Conservation (phyloP, 2,797 vertebrate genomes). For the Syndactyla subalaris region DNA sequence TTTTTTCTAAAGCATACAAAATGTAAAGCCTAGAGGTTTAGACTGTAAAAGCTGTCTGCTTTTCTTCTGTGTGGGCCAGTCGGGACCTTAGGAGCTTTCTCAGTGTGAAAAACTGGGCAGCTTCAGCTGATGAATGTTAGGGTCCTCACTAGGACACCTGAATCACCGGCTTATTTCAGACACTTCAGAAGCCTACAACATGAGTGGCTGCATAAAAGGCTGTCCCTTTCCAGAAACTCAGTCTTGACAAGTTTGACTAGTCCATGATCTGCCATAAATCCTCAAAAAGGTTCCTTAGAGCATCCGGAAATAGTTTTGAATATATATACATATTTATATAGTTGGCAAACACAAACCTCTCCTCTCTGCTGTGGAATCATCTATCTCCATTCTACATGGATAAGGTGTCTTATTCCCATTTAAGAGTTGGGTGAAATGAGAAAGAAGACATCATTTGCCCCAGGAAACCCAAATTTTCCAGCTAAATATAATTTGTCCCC, state of each 20-base stretch:
- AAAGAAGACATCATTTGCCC: background rate
- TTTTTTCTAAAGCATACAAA: background rate
- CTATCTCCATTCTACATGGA: background rate
- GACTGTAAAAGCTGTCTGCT: background rate
- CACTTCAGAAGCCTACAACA: background rate
- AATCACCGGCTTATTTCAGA: background rate
- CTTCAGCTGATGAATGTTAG: background rate
- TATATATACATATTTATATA: background rate
- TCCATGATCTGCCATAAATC: background rate
- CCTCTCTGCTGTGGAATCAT: background rate
- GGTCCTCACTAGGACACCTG: background rate
- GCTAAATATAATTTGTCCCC: constrained; percentile 3
- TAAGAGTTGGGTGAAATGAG: constrained; percentile 1
- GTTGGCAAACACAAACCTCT: background rate
- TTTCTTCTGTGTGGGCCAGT: background rate
- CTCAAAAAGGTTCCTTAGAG: background rate
- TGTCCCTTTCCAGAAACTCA: background rate
- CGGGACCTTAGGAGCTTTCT: background rate
- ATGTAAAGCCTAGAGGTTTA: background rate
- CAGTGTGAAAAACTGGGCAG: background rate
- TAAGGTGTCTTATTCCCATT: background rate
- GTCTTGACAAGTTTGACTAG: background rate
- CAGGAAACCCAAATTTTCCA: background rate
- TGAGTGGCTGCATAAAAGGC: background rate
- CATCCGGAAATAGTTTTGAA: background rate